Evolutionary conservation across 2,888 invertebrate genomes (phyloP).

Genomic region (Eutolmus rufibarbis): DNA sequence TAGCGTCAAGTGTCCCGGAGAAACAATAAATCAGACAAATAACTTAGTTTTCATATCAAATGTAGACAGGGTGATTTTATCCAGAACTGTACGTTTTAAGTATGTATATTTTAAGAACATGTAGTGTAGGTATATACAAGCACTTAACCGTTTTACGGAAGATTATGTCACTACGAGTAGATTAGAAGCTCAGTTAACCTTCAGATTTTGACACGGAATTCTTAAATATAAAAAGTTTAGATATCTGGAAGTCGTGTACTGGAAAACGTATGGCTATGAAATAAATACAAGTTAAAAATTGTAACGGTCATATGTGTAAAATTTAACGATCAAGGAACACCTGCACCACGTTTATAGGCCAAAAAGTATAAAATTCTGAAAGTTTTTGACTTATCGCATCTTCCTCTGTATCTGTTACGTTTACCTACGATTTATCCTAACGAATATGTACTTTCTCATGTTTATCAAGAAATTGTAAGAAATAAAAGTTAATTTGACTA

Average conservation of each 20-base stretch:
- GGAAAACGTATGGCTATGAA: not conserved
- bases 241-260: not conserved
- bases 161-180: not conserved
- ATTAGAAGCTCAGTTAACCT: not conserved
- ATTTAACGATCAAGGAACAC: not conserved
- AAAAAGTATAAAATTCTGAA: not conserved
- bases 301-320: not conserved
- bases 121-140: conserved; percentile 2
- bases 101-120: conserved; percentile 6
- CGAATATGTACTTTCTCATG: conserved; percentile 7
- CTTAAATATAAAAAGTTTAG: not conserved
- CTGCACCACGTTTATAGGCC: not conserved
- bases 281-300: not conserved
- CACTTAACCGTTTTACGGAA: not conserved
- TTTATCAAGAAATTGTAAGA: not conserved
- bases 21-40: conserved; percentile 38
- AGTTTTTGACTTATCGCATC: not conserved
- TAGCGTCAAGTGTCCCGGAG: conserved; percentile 21
- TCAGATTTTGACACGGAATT: not conserved
- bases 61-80: conserved; percentile 32
- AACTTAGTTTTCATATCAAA: conserved; percentile 36
- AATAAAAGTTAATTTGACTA: conserved; percentile 4
- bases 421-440: not conserved
- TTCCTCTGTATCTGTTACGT: not conserved
- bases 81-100: conserved; percentile 2